phyloP scores from a whole-genome alignment of 2,888 invertebrate species.

The Meghimatium bilineatum region DNA sequence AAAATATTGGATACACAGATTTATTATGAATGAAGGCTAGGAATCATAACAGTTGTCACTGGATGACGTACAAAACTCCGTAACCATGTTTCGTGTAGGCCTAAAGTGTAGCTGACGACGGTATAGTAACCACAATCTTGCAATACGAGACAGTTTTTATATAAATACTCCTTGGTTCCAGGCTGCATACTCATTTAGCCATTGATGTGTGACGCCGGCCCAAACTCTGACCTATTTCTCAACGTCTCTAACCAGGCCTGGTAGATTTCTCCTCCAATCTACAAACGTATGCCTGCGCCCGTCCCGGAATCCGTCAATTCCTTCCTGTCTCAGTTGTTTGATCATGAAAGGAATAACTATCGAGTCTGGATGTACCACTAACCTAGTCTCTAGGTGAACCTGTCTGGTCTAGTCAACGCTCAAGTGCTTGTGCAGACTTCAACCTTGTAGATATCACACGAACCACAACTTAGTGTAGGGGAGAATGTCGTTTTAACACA shows the following conservation, averaged over 20 bases:
- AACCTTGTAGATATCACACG: neutral
- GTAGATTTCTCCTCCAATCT: neutral
- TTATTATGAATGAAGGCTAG: too few relatives aligned
- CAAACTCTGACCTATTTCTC: conserved; percentile 2
- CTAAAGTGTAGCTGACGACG: neutral
- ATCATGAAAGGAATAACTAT: neutral
- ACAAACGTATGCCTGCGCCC: neutral
- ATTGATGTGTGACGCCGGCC: conserved; percentile 1
- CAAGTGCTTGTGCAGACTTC: neutral
- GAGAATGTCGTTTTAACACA: neutral
- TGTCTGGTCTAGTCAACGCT: neutral
- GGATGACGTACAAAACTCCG: neutral
- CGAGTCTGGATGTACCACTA: neutral
- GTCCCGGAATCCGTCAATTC: neutral
- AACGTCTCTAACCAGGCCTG: neutral
- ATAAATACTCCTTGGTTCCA: neutral
- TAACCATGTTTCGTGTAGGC: neutral
- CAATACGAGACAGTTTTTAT: neutral
- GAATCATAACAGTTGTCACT: too few relatives aligned
- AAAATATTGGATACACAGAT: too few relatives aligned
- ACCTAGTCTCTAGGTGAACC: neutral
- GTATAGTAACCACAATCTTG: neutral
- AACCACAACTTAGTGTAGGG: neutral
- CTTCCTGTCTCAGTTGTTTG: neutral
- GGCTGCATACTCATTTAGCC: neutral